These are phyloP conservation scores for Catamblyrhynchus diadema DNA, from an alignment of 2,797 vertebrate genomes.

Conservation along the genomic window DNA sequence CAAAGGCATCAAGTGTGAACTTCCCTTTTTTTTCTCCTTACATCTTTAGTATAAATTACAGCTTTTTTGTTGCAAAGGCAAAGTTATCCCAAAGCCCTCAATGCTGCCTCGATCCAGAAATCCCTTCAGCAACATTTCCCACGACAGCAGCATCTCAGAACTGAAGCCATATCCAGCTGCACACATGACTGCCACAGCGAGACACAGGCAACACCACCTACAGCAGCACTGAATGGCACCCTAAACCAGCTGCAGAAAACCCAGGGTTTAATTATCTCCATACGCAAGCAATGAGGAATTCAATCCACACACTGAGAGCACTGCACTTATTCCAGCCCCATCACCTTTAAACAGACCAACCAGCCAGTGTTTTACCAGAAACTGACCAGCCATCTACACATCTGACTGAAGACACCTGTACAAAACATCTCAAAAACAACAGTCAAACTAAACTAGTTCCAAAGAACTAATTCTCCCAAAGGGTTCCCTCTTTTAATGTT, in stretches of 20 bases:
- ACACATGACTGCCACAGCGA: background rate
- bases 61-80: background rate
- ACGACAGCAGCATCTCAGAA: background rate
- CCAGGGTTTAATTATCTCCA: background rate
- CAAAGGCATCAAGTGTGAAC: background rate
- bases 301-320: background rate
- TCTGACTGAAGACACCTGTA: background rate
- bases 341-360: background rate
- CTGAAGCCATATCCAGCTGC: background rate
- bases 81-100: background rate
- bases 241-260: background rate
- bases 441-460: background rate
- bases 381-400: background rate
- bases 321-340: background rate
- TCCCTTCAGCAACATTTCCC: background rate
- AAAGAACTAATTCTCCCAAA: background rate
- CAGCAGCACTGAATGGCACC: background rate
- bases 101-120: background rate
- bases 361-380: background rate
- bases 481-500: rapidly evolving
- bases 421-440: background rate
- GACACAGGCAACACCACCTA: background rate
- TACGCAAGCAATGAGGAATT: background rate
- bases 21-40: background rate
- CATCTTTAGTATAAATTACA: rapidly evolving